These are phyloP conservation scores for Enteromius treurensis DNA, from an alignment of 2,797 vertebrate species.

Conservation along the genomic window DNA sequence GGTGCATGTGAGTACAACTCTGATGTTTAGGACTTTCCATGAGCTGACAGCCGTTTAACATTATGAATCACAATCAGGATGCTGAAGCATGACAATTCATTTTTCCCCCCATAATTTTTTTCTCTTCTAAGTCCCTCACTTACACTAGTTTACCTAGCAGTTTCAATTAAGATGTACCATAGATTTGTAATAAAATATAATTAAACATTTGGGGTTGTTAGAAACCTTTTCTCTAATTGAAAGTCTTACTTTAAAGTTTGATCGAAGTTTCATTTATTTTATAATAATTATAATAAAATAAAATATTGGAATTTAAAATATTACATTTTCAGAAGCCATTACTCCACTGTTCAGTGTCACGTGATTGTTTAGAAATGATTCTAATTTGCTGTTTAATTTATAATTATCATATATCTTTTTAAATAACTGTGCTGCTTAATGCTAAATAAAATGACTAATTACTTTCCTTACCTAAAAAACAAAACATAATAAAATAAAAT, in stretches of 20 bases:
- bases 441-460: background rate
- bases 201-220: background rate
- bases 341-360: background rate
- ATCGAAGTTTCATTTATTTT: background rate
- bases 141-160: background rate
- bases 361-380: background rate
- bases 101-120: background rate
- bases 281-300: background rate
- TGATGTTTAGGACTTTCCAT: background rate
- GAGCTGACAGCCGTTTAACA: constrained; percentile 11
- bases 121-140: background rate
- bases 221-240: background rate
- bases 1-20: background rate
- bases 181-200: background rate
- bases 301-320: background rate
- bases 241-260: background rate
- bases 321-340: background rate
- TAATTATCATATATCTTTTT: background rate
- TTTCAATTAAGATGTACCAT: background rate
- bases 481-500: background rate
- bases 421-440: background rate
- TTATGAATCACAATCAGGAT: background rate
- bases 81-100: background rate
- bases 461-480: background rate
- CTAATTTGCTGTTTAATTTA: background rate